Conservation (phyloP, 2,797 vertebrate genomes). For the Stomatorhinus walkeri region DNA sequence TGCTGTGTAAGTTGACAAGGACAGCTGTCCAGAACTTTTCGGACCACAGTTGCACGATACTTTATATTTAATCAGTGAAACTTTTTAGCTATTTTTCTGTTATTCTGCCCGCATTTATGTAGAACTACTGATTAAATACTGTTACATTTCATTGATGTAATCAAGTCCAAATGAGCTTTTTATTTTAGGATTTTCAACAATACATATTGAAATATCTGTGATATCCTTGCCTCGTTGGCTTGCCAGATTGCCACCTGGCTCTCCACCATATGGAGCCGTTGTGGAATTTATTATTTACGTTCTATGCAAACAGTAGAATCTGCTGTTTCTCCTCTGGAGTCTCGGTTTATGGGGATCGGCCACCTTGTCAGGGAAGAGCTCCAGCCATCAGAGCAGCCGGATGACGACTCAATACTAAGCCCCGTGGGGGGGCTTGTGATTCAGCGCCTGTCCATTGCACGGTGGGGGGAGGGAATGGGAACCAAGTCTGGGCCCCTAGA, state of each 20-base stretch:
- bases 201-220: background rate
- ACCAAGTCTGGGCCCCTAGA: background rate
- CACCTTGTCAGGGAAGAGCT: background rate
- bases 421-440: background rate
- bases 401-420: background rate
- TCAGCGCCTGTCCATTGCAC: background rate
- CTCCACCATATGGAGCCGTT: background rate
- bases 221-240: background rate
- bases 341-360: background rate
- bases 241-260: background rate
- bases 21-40: background rate
- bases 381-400: background rate
- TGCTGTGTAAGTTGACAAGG: background rate
- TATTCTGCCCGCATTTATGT: background rate
- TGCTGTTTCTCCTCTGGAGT: background rate
- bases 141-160: background rate
- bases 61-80: background rate
- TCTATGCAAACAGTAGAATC: background rate
- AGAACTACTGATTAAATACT: background rate
- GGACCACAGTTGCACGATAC: background rate
- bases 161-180: background rate
- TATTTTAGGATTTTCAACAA: background rate
- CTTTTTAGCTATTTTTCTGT: background rate
- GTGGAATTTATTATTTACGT: background rate
- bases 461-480: background rate